These are phyloP conservation scores for Mycalesis mineus DNA, from an alignment of 2,888 invertebrate species.

Conservation along the genomic window DNA sequence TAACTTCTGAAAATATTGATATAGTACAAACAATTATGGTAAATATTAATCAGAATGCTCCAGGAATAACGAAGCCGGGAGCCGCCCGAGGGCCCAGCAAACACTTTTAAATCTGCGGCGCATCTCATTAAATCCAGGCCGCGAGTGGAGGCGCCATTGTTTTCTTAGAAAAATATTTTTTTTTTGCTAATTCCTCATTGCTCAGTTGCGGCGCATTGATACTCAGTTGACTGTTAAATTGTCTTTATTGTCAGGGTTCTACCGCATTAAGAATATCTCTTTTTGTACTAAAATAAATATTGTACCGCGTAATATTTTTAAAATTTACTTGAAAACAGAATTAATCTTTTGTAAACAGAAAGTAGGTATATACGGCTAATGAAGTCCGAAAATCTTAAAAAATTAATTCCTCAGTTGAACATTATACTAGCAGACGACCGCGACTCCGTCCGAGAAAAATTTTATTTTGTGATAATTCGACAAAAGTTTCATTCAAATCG, in stretches of 20 bases:
- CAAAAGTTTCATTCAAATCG: no score
- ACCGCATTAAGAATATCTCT: not conserved
- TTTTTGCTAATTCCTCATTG: constrained; percentile 61
- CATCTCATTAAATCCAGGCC: constrained; percentile 73
- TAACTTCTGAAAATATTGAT: constrained; percentile 1
- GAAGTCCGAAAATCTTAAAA: no score
- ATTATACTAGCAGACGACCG: no score
- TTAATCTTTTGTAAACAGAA: no score
- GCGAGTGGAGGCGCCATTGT: constrained; percentile 67
- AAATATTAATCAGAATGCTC: constrained; percentile 73
- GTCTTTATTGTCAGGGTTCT: not conserved
- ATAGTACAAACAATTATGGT: constrained; percentile 41
- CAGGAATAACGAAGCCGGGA: constrained; percentile 65
- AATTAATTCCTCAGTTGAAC: no score
- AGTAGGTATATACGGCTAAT: no score
- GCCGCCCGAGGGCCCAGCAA: constrained; percentile 65
- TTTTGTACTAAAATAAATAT: not conserved
- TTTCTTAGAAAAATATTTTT: constrained; percentile 65
- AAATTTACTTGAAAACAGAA: no score
- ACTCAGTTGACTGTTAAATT: constrained; percentile 9
- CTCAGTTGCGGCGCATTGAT: constrained; percentile 42
- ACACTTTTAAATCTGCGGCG: constrained; percentile 73
- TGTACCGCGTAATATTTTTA: no score
- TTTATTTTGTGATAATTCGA: no score
- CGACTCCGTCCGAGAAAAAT: no score